Percentiles rank a stretch among this genome's conserved stretches.
Conservation (phyloP, 2,888 invertebrate genomes). For the Ernsta delagoae region DNA sequence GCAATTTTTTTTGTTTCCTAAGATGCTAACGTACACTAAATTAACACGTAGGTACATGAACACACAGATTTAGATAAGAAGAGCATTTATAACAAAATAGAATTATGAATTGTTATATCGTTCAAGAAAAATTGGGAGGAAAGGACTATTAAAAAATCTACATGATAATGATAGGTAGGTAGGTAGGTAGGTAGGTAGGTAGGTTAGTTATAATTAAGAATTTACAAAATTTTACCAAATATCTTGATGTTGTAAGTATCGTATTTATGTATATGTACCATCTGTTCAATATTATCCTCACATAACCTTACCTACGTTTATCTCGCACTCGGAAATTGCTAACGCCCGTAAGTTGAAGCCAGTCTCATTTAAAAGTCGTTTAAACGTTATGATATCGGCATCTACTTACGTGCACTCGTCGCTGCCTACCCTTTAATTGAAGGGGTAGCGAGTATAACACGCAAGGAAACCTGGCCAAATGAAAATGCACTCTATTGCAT, state of each 20-base stretch:
- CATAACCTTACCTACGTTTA: not conserved
- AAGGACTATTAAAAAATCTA: too few species aligned
- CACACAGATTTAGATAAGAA: too few species aligned
- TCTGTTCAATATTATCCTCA: not conserved
- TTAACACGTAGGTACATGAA: too few species aligned
- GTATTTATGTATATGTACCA: not conserved
- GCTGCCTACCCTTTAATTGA: conserved; percentile 1
- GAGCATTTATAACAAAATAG: too few species aligned
- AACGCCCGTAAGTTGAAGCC: not conserved
- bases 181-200: too few species aligned
- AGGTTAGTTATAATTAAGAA: too few species aligned
- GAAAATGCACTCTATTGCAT: not conserved
- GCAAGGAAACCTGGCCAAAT: not conserved
- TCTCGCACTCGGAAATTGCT: not conserved
- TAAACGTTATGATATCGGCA: conserved; percentile 2
- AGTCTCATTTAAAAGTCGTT: conserved; percentile 72
- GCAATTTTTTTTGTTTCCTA: not conserved
- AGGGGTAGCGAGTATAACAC: not conserved
- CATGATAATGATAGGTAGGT: too few species aligned
- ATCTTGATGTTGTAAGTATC: too few species aligned
- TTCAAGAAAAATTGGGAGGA: too few species aligned
- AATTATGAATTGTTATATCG: too few species aligned
- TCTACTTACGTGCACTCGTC: conserved; percentile 67
- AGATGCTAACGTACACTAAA: too few species aligned
- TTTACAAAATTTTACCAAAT: too few species aligned